Conservation (phyloP, 2,113 vertebrate genomes). For the Indicator indicator region DNA sequence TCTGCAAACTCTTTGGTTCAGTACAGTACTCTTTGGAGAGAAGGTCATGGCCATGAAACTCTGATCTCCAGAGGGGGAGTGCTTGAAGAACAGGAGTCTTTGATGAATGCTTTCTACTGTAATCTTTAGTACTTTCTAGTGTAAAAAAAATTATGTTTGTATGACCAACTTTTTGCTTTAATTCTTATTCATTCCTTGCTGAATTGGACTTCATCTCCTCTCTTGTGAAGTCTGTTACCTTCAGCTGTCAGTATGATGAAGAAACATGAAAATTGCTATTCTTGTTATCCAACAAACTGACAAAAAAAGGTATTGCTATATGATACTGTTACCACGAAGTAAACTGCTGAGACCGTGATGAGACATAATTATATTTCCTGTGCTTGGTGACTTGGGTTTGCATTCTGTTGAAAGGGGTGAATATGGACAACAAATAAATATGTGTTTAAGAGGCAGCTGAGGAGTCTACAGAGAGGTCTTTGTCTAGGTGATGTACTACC, state of each 20-base stretch:
- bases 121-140: background rate
- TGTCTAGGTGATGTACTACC: background rate
- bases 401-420: background rate
- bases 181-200: background rate
- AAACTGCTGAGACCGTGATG: background rate
- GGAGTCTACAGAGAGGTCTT: background rate
- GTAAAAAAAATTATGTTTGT: background rate
- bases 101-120: background rate
- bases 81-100: background rate
- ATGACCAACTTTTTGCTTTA: background rate
- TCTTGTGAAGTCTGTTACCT: background rate
- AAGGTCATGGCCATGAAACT: background rate
- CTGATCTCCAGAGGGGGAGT: background rate
- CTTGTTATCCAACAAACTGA: background rate
- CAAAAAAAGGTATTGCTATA: background rate
- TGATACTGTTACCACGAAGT: background rate
- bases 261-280: background rate
- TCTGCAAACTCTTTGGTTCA: background rate
- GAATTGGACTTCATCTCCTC: background rate
- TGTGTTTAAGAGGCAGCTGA: background rate
- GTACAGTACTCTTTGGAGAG: background rate
- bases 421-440: background rate
- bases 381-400: background rate
- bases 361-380: background rate
- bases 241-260: background rate